Percentiles rank a stretch among this genome's conserved stretches.
Evolutionary conservation across 2,113 vertebrate species (phyloP).

Genomic region (Cisticola juncidis): DNA sequence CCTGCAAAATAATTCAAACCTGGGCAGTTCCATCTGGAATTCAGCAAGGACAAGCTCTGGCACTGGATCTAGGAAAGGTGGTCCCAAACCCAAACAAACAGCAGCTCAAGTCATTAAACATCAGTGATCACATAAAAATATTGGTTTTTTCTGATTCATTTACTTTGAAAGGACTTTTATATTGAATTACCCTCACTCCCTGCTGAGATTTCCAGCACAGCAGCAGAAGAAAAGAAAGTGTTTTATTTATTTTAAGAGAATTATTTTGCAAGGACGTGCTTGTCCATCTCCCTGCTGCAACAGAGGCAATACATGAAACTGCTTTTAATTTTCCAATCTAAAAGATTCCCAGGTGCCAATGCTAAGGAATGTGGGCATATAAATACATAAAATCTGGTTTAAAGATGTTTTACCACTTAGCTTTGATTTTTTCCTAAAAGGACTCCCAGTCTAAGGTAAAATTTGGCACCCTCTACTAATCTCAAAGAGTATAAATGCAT

Average conservation of each 20-base stretch:
- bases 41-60: background rate
- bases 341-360: background rate
- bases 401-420: background rate
- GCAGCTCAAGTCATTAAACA: background rate
- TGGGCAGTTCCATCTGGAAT: background rate
- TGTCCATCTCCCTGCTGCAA: background rate
- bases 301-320: background rate
- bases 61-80: background rate
- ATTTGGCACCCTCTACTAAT: background rate
- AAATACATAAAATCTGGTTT: background rate
- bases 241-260: background rate
- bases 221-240: background rate
- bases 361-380: background rate
- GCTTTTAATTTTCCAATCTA: background rate
- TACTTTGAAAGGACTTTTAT: background rate
- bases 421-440: background rate
- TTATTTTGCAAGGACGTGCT: background rate
- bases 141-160: background rate
- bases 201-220: background rate
- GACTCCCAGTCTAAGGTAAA: background rate
- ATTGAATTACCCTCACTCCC: accelerated
- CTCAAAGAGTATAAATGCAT: background rate
- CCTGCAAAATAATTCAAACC: background rate
- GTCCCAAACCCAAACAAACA: background rate
- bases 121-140: background rate